A percentile compares a stretch with the other conserved stretches of the same genome.
phyloP scores from a whole-genome alignment of 2,888 invertebrate genomes.

The Eupeodes luniger region DNA sequence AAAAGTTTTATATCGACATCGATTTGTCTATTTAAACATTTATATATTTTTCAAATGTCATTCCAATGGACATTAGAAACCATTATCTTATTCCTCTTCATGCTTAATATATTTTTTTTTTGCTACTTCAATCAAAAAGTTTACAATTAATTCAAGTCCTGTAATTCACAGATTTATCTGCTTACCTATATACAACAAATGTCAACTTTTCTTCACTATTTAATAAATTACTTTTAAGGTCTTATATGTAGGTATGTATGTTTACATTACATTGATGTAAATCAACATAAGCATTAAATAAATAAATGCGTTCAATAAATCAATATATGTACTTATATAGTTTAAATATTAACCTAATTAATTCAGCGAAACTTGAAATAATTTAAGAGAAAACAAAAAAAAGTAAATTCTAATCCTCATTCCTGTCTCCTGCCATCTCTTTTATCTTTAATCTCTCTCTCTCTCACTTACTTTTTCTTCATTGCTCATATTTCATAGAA shows the following conservation, averaged over 20 bases:
- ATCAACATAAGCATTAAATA: background rate
- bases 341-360: background rate
- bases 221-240: background rate
- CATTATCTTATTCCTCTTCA: no score
- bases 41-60: no score
- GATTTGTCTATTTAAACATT: no score
- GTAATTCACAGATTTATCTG: background rate
- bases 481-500: background rate
- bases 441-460: no score
- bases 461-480: no score
- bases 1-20: no score
- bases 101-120: no score
- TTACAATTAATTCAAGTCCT: no score
- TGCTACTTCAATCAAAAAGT: no score
- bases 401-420: background rate
- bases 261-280: no score
- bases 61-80: no score
- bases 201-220: background rate
- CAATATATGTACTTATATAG: background rate
- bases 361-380: background rate
- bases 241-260: background rate
- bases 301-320: slow-evolving; percentile 1
- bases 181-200: background rate
- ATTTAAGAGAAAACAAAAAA: background rate
- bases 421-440: no score